Base-by-base conservation (phyloP, 2,797 vertebrate species). In the Mareca penelope region DNA sequence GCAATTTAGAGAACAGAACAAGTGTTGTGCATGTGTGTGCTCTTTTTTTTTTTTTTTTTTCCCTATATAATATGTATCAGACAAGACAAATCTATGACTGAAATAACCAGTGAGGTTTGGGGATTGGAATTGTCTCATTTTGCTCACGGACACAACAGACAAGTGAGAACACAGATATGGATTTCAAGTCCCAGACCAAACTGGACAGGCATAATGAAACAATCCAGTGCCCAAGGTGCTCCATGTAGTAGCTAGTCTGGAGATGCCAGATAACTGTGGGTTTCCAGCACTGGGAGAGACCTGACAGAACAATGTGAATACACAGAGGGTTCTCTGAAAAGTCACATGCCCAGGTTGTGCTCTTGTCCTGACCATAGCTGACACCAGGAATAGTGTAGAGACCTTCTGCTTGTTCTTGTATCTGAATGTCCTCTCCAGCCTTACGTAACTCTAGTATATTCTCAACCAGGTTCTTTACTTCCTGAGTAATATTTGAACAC, bases 11-110 rank as follows among this genome's bases (percentile, higher is more conserved):
- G 21, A 48, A 33, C 16, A 22, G 19, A 13, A 42, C 56, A 76
- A 69, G 4, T 9, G 15, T 42, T 50, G 10, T 33, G 33, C 9
- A 26, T 0, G 0, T 0, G 1, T 16, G 6, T 29, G 10, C 4
- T n/a, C 12, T 72, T 12, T 86, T 39, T 50, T 50, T 63, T 60
- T 23, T 15, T 7, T 28, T 48, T 48, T 48, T 8, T 14, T 5
- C 1, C 23, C 19, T 46, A 1, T 26, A 7, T 16, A 73, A 61
- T 39, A 42, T 6, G 4, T 61, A 53, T 59, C 71, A 90, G 6
- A 79, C 35, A 80, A 71, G 18, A 55, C 40, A 64, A 73, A 86
- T 86, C 21, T 68, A 77, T 83, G 52, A 60, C 3, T 44, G 17
- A 39, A 65, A 8, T 59, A 89, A 55, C 8, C 13, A 59, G 8